Evolutionary conservation across 1,140 invertebrate genomes (phyloP), one percentile per base, ranked within the genome.

Genomic region (Arctopsyche grandis): DNA sequence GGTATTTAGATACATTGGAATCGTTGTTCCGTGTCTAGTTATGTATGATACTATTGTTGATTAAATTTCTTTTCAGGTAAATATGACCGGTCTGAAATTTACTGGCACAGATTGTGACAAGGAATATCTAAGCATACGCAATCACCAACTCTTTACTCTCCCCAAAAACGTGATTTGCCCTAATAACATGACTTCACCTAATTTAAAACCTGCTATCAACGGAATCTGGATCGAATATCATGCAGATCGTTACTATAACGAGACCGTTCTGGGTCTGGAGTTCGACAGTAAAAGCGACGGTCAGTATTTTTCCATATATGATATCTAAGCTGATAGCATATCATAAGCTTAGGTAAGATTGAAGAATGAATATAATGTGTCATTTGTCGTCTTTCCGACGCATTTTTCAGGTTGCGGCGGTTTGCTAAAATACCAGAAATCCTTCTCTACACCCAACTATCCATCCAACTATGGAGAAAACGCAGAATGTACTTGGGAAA

Each of bases 401-500:
- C n/a, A 52, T 3, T 4, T 75, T 79, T 26, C 7, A 80, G 81
- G 75, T 16, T 82, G 81, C 43, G 81, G 81, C 22, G 75, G 78
- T 7, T n/a, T 75, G 10, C 14, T 79, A 7, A 74, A 22, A 44
- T 16, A 1, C 7, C 43, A 12, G 16, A 86, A 87, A 29, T 82
- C 83, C 22, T 88, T 93, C 79, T 80, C 86, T 43, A 89, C 91
- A 10, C 91, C 91, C 19, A 88, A 88, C 79, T 93, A 90, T 84
- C 91, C 91, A 0, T 84, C 85, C 82, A 84, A 83, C 73, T 96
- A 96, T 86, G 88, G 88, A 21, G 89, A 92, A 81, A 96, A 96
- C 84, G 87, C 90, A 48, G 95, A 97, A 87, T 97, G 95, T 85
- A 84, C 90, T 0, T 97, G 95, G 95, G 91, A 93, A 83, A 91